Evolutionary conservation across 92 coral and sea anemone species (phyloP), one percentile per base, ranked within the genome.

Genomic region (Zoanthus solanderi): DNA sequence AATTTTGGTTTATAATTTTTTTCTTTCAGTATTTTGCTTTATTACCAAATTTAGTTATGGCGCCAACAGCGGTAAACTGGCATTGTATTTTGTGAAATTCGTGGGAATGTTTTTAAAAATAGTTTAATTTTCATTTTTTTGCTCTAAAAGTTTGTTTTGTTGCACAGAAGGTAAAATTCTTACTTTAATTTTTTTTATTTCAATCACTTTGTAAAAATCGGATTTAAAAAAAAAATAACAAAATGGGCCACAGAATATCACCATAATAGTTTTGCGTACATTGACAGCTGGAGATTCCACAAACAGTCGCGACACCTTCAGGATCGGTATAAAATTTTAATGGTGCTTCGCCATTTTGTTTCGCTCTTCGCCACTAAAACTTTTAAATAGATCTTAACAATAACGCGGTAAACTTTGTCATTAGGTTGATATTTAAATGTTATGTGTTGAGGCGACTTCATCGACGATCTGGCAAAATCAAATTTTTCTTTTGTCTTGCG

Each of bases 201-300:
- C 66, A 66, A 17, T 54, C 45, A 56, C 66, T 81, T 81, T 23
- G 45, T 44, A 73, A 46, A 67, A 53, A 73, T 23, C 23, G 7
- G 15, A 44, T 46, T 12, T 23, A 23, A 23, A 23, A 23, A 23
- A n/a, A 65, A 12, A 48, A 67, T 7, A 50, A 81, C 17, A 44
- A 80, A 80, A 44, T 37, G 16, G 85, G 18, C 85, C 29, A 45
- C 7, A 18, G 31, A 50, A 48, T 68, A 81, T 81, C 75, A 81
- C 85, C 66, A 81, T 44, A 68, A 66, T 30, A 50, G 52, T 80
- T 77, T 81, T 67, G 75, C 75, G 85, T 65, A 63, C 15, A 81
- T 1, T 23, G 67, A 65, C 85, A 81, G 85, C 85, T 66, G 75
- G 85, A 53, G 65, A 66, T 66, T 45, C 29, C 58, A 4, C 63